Evolutionary conservation across 2,888 invertebrate species (phyloP), one percentile per base, ranked within the genome.

Genomic region (Acanthoscelides obtectus): DNA sequence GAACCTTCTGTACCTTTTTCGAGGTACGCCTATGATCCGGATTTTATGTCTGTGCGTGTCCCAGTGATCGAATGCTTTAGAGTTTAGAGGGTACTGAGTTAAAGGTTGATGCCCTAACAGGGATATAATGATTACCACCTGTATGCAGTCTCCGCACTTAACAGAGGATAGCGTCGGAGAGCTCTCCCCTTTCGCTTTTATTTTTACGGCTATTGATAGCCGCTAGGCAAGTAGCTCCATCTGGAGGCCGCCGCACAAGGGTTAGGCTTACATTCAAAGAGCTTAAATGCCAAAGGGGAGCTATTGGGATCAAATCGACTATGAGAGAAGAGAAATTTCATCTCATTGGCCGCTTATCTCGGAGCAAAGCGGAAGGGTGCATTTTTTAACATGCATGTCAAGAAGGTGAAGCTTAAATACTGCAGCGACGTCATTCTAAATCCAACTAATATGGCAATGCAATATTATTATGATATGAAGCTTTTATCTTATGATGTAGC

Each of bases 101-200:
- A 27, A 69, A 72, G 72, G 72, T 72, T 72, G 72, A 69, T 71
- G 72, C 72, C 69, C 72, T 70, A 72, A 70, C 66, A 70, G 69
- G 70, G 68, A 72, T 70, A 72, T 70, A 72, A 70, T 70, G 66
- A 70, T 70, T 68, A 65, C 70, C 70, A 72, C 72, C 72, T 72
- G 72, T 45, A 45, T 45, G 45, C 45, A 45, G 45, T 45, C 45
- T 45, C 45, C 45, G 45, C 45, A 12, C 45, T 45, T 12, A 45
- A 45, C 45, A 45, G 45, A 45, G 45, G 45, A 45, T 12, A 17
- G 45, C 45, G 45, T 1, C 45, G 45, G 17, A 1, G 12, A 45
- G 8, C 45, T 4, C 17, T 45, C 45, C 45, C 45, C 45, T 45
- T 45, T 45, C 45, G 45, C 45, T 45, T 45, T 45, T 45, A 45